A percentile compares a stretch with the other conserved stretches of the same genome.
phyloP scores from a whole-genome alignment of 2,888 invertebrate species.

The Clivina fossor region DNA sequence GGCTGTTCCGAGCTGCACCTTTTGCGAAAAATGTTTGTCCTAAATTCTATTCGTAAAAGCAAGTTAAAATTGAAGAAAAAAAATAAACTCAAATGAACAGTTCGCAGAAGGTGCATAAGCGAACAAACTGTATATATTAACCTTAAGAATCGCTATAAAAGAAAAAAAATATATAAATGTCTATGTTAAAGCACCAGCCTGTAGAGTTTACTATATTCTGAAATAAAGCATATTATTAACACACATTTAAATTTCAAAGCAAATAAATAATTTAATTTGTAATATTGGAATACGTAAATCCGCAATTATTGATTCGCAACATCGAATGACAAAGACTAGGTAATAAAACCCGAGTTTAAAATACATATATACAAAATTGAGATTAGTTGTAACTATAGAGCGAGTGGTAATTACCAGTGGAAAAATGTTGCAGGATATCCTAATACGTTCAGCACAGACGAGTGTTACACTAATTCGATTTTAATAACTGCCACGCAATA shows the following conservation, averaged over 20 bases:
- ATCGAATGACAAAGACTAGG: conserved; percentile 1
- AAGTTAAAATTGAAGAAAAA: too few relatives aligned
- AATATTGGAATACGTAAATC: too few relatives aligned
- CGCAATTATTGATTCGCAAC: conserved; percentile 6
- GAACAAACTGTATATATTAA: conserved; percentile 17
- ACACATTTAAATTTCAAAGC: too few relatives aligned
- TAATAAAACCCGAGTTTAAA: conserved; percentile 5
- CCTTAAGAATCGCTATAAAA: conserved; percentile 7
- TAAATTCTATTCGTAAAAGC: too few relatives aligned
- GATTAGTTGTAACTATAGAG: not conserved
- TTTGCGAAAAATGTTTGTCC: too few relatives aligned
- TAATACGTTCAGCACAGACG: conserved; percentile 4
- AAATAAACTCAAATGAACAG: too few relatives aligned
- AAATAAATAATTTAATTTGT: too few relatives aligned
- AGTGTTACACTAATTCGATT: conserved; percentile 17
- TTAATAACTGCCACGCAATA: conserved; percentile 19
- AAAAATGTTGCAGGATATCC: not conserved
- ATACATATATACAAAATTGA: conserved; percentile 1
- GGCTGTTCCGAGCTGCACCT: too few relatives aligned
- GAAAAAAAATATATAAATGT: conserved; percentile 13
- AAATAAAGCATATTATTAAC: conserved; percentile 29
- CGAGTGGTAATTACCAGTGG: conserved; percentile 6
- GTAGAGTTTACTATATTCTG: conserved; percentile 16
- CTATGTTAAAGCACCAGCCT: conserved; percentile 19
- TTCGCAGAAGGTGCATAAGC: too few relatives aligned